Evolutionary conservation across 2,113 vertebrate genomes (phyloP).

Genomic region (Ptilorrhoa leucosticta): DNA sequence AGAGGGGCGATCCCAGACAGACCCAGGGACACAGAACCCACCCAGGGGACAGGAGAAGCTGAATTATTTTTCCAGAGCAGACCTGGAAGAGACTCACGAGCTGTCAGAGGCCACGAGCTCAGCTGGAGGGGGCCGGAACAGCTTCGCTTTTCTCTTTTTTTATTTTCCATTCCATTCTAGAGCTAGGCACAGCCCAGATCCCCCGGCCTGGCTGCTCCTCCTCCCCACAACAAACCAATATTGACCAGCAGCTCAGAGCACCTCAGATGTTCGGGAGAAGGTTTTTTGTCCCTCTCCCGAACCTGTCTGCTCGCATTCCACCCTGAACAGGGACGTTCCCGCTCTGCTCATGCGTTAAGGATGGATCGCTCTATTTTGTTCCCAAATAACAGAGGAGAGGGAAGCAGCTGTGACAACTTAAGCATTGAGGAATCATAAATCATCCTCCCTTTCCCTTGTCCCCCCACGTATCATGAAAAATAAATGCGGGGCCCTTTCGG

Average conservation of each 20-base stretch:
- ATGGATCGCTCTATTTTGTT: constrained; percentile 19
- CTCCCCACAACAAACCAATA: background rate
- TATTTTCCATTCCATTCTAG: background rate
- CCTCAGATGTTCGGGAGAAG: background rate
- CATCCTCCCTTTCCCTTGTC: background rate
- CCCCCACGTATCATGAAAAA: background rate
- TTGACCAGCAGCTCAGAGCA: background rate
- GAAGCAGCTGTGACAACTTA: constrained; percentile 52
- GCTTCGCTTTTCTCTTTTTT: background rate
- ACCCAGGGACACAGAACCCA: background rate
- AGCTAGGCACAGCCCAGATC: rapidly evolving
- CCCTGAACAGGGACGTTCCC: background rate
- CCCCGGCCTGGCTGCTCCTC: background rate
- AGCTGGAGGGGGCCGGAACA: background rate
- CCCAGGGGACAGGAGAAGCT: rapidly evolving
- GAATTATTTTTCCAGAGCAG: background rate
- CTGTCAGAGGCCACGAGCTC: background rate
- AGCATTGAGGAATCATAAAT: constrained; percentile 40
- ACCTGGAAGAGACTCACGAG: background rate
- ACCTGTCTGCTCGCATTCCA: background rate
- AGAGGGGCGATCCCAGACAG: background rate
- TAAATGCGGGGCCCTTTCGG: background rate
- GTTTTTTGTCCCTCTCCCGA: background rate
- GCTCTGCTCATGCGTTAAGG: background rate
- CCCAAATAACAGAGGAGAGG: background rate